A percentile compares a stretch with the other conserved stretches of the same genome.
phyloP scores from a whole-genome alignment of 2,797 vertebrate species.

The Halcyon badia region DNA sequence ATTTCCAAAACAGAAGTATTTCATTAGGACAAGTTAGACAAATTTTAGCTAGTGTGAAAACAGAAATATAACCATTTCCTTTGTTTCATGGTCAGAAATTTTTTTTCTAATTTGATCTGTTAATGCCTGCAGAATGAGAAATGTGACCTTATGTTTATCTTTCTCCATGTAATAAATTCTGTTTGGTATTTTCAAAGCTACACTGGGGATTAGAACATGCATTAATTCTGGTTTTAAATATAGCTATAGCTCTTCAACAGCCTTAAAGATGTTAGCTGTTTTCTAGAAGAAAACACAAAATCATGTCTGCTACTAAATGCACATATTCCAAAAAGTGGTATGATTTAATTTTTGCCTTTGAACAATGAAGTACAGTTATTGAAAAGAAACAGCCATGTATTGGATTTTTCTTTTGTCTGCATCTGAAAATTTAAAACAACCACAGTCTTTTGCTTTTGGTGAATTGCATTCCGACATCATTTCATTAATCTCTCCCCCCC shows the following conservation, averaged over 20 bases:
- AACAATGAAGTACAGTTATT: neutral
- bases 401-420: neutral
- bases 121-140: neutral
- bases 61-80: neutral
- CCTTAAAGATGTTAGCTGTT: neutral
- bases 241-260: neutral
- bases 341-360: neutral
- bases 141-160: constrained; percentile 14
- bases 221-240: constrained; percentile 39
- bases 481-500: neutral
- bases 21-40: neutral
- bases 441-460: neutral
- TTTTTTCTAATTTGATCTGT: neutral
- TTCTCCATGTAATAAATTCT: constrained; percentile 28
- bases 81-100: neutral
- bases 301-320: neutral
- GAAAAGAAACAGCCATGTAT: neutral
- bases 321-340: neutral
- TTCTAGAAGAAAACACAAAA: neutral
- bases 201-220: neutral
- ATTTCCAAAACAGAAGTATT: neutral
- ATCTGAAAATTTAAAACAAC: neutral
- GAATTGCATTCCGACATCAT: neutral
- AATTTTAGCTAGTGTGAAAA: neutral
- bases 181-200: constrained; percentile 40